Percentiles rank a stretch among this genome's conserved stretches.
phyloP scores from a whole-genome alignment of 2,888 invertebrate genomes.

The Habrosyne pyritoides region DNA sequence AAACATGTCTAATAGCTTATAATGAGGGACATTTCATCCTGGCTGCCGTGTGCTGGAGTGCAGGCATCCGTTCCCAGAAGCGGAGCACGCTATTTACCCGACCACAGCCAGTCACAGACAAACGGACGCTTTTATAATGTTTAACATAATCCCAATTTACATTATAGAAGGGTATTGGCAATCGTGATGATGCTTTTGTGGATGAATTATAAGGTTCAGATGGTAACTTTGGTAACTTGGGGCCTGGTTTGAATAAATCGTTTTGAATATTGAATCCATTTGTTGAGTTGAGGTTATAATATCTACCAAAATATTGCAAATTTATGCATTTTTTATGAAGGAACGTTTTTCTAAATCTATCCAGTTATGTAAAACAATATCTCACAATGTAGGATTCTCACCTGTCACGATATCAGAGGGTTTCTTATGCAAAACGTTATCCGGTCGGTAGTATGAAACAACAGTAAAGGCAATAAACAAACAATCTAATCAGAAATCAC shows the following conservation, averaged over 20 bases:
- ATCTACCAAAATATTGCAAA: too few species aligned
- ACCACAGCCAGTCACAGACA: conserved; percentile 36
- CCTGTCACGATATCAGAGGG: background rate
- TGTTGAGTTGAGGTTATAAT: too few species aligned
- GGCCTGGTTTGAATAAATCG: too few species aligned
- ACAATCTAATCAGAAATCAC: background rate
- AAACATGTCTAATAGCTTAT: conserved; percentile 44
- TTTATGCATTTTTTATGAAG: too few species aligned
- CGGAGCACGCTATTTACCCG: conserved; percentile 24
- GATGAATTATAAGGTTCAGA: too few species aligned
- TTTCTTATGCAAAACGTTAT: background rate
- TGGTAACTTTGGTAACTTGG: background rate
- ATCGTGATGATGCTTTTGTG: background rate
- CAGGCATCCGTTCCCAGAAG: conserved; percentile 64
- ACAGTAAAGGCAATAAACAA: background rate
- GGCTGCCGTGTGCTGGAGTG: conserved; percentile 44
- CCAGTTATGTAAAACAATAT: too few species aligned
- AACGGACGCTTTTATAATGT: conserved; percentile 52
- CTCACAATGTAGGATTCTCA: background rate
- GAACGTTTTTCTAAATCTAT: too few species aligned
- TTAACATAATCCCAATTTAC: conserved; percentile 26
- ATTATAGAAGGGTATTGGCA: conserved; percentile 14
- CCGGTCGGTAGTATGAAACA: background rate
- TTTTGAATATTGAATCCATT: too few species aligned
- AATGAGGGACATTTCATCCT: conserved; percentile 46